These are phyloP conservation scores for Siderastrea radians DNA, from an alignment of 92 coral and sea anemone species.

Conservation along the genomic window DNA sequence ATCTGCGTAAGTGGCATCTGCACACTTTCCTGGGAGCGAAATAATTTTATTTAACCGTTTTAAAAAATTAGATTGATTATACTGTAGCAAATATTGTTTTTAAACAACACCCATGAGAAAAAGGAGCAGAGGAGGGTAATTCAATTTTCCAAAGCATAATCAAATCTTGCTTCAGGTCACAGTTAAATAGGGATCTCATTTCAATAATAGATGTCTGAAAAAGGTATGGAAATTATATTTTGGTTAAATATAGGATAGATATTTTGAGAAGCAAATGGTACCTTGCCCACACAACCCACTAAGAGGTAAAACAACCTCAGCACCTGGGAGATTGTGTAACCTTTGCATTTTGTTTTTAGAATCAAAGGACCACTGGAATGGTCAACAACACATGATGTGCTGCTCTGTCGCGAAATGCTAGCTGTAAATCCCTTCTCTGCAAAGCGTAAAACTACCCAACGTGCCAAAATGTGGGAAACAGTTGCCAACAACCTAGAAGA, in stretches of 20 bases:
- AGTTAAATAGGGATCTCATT: neutral
- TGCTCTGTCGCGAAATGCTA: conserved; percentile 65
- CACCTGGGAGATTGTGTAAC: no score
- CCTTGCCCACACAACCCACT: no score
- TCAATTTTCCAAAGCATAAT: neutral
- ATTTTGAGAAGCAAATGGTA: neutral
- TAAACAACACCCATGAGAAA: neutral
- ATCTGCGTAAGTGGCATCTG: no score
- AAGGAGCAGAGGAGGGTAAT: neutral
- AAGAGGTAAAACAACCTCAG: no score
- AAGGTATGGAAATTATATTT: conserved; percentile 1
- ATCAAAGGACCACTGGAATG: conserved; percentile 50
- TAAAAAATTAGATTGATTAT: no score
- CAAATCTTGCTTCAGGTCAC: neutral
- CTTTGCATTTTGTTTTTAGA: no score
- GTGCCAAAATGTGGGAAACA: conserved; percentile 65
- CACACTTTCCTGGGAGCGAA: no score
- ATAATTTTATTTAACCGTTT: no score
- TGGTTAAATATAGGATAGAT: neutral
- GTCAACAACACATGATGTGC: conserved; percentile 51
- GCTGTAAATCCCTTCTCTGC: conserved; percentile 62
- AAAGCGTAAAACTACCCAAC: conserved; percentile 54
- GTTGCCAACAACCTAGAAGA: conserved; percentile 59
- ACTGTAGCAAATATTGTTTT: neutral
- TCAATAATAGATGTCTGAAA: neutral